phyloP scores from a whole-genome alignment of 2,797 vertebrate genomes.

The Emydoidea blandingii region DNA sequence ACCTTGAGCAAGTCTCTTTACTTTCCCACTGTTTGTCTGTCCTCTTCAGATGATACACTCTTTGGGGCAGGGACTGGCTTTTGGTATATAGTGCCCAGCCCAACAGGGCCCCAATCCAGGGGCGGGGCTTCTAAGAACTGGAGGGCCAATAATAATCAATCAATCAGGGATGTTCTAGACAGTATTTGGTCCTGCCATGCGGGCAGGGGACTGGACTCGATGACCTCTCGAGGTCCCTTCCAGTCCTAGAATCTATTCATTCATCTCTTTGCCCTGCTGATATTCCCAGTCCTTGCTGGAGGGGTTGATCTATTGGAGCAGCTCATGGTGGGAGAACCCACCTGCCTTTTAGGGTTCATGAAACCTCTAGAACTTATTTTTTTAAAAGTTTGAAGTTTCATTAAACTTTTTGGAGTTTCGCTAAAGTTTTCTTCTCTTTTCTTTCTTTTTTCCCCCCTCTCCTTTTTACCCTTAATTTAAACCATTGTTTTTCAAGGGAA shows the following conservation, averaged over 20 bases:
- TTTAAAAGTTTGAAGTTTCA: background rate
- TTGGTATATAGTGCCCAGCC: background rate
- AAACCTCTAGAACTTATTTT: background rate
- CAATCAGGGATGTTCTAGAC: too few species aligned
- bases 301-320: background rate
- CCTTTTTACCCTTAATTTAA: conserved; percentile 10
- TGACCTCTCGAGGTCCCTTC: too few species aligned
- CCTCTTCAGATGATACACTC: background rate
- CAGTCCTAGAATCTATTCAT: background rate
- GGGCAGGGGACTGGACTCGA: too few species aligned
- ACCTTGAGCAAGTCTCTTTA: background rate
- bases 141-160: background rate
- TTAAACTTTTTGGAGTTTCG: background rate
- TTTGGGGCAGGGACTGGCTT: background rate
- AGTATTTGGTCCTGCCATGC: too few species aligned
- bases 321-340: background rate
- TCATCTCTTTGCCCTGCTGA: background rate
- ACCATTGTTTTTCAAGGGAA: conserved; percentile 69
- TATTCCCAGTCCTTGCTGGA: too few species aligned
- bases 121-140: background rate
- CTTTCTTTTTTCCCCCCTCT: too few species aligned
- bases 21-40: background rate
- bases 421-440: background rate
- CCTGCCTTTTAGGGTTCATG: background rate
- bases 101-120: background rate